A percentile compares a stretch with the other conserved stretches of the same genome.
Conservation (phyloP, 2,797 vertebrate species). For the Tiaroga cobitis region DNA sequence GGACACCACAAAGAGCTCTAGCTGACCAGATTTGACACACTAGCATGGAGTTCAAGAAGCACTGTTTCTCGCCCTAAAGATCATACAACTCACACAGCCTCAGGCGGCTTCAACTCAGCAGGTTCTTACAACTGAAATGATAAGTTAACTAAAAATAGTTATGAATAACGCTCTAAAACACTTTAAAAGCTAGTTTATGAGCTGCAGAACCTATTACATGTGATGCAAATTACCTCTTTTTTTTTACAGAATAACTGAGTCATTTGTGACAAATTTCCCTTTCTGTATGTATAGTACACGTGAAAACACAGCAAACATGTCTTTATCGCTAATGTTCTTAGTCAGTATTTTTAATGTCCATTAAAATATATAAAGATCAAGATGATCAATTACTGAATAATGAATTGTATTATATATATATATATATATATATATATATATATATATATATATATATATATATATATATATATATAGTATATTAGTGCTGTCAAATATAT, state of each 20-base stretch:
- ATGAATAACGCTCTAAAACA: background rate
- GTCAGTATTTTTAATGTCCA: background rate
- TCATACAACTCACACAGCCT: background rate
- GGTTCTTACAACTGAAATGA: conserved; percentile 4
- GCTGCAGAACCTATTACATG: background rate
- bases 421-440: background rate
- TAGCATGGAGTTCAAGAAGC: background rate
- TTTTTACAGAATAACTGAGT: background rate
- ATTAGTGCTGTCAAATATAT: no score
- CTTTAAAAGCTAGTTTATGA: background rate
- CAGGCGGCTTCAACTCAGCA: background rate
- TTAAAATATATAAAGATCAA: background rate
- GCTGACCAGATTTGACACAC: background rate
- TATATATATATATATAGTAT: no score
- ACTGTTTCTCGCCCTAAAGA: background rate
- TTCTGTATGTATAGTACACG: background rate
- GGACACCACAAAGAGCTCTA: background rate
- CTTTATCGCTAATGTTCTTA: background rate
- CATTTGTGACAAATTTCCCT: background rate
- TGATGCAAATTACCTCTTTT: background rate
- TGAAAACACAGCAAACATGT: background rate
- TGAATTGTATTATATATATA: no score
- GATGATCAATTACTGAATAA: background rate
- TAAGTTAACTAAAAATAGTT: background rate
- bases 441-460: background rate